Evolutionary conservation across 2,797 vertebrate species (phyloP).

Genomic region (Tenualosa thibaudeaui): DNA sequence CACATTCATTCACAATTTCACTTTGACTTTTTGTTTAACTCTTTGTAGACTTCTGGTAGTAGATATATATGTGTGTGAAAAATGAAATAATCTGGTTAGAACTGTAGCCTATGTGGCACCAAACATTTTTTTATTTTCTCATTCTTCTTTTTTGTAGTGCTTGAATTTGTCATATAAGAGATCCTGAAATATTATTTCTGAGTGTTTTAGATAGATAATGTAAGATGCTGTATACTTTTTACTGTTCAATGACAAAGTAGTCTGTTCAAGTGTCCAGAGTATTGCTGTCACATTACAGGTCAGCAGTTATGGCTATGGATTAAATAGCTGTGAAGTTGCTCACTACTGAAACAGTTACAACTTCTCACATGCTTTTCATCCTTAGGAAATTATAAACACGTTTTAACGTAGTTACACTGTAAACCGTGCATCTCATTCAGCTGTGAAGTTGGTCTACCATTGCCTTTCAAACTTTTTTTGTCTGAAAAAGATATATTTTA

Average conservation of each 20-base stretch:
- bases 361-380: not conserved
- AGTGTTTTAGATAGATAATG: constrained; percentile 20
- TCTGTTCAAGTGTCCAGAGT: constrained; percentile 10
- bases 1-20: constrained; percentile 8
- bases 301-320: not conserved
- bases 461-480: constrained; percentile 36
- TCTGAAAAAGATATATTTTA: constrained; percentile 71
- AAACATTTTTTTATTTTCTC: not conserved
- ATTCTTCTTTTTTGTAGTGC: not conserved
- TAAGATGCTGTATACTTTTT: constrained; percentile 20
- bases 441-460: constrained; percentile 14
- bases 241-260: constrained; percentile 19
- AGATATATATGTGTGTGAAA: not conserved
- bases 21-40: constrained; percentile 1
- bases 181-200: constrained; percentile 7
- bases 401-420: constrained; percentile 20
- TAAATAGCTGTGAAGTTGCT: not conserved
- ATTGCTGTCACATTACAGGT: not conserved
- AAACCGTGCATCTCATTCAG: constrained; percentile 5
- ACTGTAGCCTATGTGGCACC: not conserved
- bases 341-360: not conserved
- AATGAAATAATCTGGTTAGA: not conserved
- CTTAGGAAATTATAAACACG: not conserved
- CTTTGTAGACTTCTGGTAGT: not conserved
- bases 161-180: constrained; percentile 20